Evolutionary conservation across 2,888 invertebrate species (phyloP).

Genomic region (Orgyia antiqua): DNA sequence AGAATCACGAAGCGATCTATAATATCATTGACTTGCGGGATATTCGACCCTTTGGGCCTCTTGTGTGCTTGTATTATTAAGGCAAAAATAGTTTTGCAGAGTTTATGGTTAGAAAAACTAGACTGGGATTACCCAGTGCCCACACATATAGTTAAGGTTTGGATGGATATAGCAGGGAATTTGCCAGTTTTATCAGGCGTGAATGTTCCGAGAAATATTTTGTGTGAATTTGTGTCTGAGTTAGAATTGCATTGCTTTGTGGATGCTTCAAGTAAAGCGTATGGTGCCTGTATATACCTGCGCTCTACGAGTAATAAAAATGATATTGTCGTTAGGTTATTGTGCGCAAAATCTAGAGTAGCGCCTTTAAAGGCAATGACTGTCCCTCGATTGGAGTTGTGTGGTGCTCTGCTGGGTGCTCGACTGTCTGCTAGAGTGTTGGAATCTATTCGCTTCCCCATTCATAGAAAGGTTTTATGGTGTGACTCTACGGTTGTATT

Average conservation of each 20-base stretch:
- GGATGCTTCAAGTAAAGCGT: neutral
- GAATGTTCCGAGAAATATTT: neutral
- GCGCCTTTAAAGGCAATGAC: constrained; percentile 18
- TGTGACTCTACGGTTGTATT: neutral
- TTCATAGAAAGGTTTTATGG: neutral
- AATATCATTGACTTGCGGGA: constrained; percentile 2
- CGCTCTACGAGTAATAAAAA: neutral
- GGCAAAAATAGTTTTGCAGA: too few species aligned
- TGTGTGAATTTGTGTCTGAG: neutral
- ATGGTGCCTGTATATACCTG: neutral
- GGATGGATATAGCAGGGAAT: neutral
- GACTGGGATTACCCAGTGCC: constrained; percentile 4
- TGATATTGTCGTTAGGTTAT: constrained; percentile 6
- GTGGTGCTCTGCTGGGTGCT: constrained; percentile 3
- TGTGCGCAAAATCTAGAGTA: constrained; percentile 18
- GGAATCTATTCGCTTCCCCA: neutral
- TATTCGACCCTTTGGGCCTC: constrained; percentile 3
- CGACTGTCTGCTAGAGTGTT: constrained; percentile 7
- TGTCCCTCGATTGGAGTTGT: constrained; percentile 18
- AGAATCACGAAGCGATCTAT: neutral
- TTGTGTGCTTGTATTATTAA: constrained; percentile 3
- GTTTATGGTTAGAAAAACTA: constrained; percentile 2
- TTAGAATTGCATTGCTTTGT: too few species aligned
- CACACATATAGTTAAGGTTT: neutral
- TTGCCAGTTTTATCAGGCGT: neutral